A percentile compares a stretch with the other conserved stretches of the same genome.
These are phyloP conservation scores for Sander lucioperca DNA, from an alignment of 2,113 vertebrate genomes.

Conservation along the genomic window DNA sequence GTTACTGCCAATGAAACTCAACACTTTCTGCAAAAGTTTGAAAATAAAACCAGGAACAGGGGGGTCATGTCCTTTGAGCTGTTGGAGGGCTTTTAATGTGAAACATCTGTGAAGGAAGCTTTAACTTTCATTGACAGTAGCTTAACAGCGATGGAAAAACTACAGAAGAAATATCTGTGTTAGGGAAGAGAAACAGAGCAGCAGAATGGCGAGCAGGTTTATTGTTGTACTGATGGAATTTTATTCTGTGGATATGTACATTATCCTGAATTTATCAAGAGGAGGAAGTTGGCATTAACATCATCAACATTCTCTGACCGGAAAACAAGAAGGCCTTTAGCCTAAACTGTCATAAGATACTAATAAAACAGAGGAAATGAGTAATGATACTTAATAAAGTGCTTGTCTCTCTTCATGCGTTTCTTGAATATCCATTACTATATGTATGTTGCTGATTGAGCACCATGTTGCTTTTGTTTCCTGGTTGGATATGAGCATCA, in stretches of 20 bases:
- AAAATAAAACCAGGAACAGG: background rate
- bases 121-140: background rate
- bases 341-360: background rate
- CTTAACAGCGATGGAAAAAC: background rate
- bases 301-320: background rate
- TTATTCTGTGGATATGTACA: background rate
- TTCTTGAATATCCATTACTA: slow-evolving; percentile 13
- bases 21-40: background rate
- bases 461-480: slow-evolving; percentile 1
- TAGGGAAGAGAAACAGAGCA: background rate
- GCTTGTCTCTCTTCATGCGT: background rate
- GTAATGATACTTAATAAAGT: background rate
- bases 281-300: background rate
- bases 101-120: slow-evolving; percentile 13
- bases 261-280: background rate
- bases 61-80: background rate
- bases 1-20: background rate
- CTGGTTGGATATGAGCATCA: background rate
- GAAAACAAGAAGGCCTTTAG: background rate
- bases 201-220: background rate
- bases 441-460: slow-evolving; percentile 1
- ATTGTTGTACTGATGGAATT: background rate
- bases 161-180: background rate
- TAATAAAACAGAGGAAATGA: background rate
- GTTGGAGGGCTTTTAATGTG: background rate